These are phyloP conservation scores for Lapara coniferarum DNA, from an alignment of 2,888 invertebrate genomes.

Conservation along the genomic window DNA sequence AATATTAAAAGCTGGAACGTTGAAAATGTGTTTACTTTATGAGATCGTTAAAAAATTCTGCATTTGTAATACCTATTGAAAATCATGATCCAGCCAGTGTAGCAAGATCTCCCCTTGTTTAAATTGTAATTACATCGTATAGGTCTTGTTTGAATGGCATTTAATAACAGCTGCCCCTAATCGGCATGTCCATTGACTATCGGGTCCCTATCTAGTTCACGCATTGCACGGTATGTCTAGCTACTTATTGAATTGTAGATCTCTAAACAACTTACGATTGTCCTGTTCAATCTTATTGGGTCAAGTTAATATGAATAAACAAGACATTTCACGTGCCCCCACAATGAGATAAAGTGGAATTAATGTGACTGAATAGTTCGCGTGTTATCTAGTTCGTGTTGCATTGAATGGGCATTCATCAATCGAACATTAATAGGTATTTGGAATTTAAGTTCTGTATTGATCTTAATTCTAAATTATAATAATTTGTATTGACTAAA, in stretches of 20 bases:
- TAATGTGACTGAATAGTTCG: conserved; percentile 33
- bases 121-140: conserved; percentile 34
- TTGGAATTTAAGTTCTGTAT: neutral
- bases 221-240: conserved; percentile 26
- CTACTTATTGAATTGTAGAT: conserved; percentile 36
- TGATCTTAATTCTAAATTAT: too few relatives aligned
- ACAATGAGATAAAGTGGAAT: conserved; percentile 34
- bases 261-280: conserved; percentile 31
- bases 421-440: conserved; percentile 5
- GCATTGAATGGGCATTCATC: conserved; percentile 17
- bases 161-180: conserved; percentile 44
- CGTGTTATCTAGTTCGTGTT: conserved; percentile 29
- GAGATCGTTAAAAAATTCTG: conserved; percentile 50
- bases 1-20: neutral
- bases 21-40: conserved; percentile 49
- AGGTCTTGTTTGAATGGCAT: conserved; percentile 41
- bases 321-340: conserved; percentile 29
- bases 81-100: conserved; percentile 39
- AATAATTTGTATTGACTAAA: neutral
- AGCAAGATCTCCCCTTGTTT: conserved; percentile 39
- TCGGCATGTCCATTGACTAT: conserved; percentile 35
- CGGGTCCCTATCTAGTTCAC: conserved; percentile 36
- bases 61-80: conserved; percentile 46
- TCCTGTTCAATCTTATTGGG: conserved; percentile 32
- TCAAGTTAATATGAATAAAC: conserved; percentile 40